A percentile compares a stretch with the other conserved stretches of the same genome.
Evolutionary conservation across 2,888 invertebrate genomes (phyloP).

Genomic region (Abrostola tripartita): DNA sequence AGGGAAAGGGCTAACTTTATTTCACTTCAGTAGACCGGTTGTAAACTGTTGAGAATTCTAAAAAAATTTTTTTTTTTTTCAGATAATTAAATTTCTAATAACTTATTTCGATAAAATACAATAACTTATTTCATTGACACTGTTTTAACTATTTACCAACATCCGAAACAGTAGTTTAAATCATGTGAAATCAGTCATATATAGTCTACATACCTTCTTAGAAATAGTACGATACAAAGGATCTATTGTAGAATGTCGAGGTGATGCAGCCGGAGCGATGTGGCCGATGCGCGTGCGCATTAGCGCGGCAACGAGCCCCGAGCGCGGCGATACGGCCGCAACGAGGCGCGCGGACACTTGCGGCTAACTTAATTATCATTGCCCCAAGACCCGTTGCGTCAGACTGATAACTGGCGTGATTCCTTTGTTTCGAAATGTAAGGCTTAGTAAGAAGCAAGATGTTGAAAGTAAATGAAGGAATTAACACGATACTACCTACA

Average conservation of each 20-base stretch:
- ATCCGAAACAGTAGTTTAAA: background rate
- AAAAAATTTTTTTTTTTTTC: too few species aligned
- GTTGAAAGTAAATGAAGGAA: background rate
- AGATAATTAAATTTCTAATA: too few species aligned
- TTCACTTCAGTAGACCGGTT: too few species aligned
- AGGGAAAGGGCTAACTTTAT: too few species aligned
- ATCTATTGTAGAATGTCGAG: slow-evolving; percentile 59
- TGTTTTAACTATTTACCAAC: background rate
- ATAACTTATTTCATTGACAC: too few species aligned
- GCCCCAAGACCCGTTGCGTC: slow-evolving; percentile 66
- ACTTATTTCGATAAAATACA: too few species aligned
- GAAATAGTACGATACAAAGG: background rate
- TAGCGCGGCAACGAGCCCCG: slow-evolving; percentile 68
- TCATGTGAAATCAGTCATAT: too few species aligned
- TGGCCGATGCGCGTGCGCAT: slow-evolving; percentile 66
- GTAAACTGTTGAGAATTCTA: too few species aligned
- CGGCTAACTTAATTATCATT: slow-evolving; percentile 72
- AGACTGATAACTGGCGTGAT: slow-evolving; percentile 40
- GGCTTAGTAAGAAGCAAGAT: slow-evolving; percentile 13
- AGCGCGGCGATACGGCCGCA: slow-evolving; percentile 69
- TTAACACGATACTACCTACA: background rate
- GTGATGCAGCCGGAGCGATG: slow-evolving; percentile 52
- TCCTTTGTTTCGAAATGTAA: slow-evolving; percentile 37
- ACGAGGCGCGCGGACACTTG: slow-evolving; percentile 61
- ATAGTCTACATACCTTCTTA: background rate